Evolutionary conservation across 2,113 vertebrate genomes (phyloP).

Genomic region (Microtus pennsylvanicus): DNA sequence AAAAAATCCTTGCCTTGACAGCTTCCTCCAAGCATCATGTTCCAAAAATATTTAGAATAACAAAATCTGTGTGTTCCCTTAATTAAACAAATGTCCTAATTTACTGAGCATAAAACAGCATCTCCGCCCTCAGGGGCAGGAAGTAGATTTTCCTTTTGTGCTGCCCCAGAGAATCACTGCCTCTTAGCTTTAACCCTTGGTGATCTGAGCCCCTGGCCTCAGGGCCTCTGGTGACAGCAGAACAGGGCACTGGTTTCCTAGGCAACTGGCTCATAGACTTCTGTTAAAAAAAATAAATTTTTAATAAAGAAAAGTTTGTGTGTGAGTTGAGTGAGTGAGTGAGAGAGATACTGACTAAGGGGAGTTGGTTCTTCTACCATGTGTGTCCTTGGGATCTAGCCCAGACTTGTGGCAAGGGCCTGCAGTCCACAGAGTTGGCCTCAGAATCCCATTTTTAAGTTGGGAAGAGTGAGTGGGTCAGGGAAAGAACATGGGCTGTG

Average conservation of each 20-base stretch:
- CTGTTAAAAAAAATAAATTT: background rate
- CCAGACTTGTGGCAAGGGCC: background rate
- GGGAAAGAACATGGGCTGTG: background rate
- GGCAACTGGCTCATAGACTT: background rate
- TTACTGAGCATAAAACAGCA: slow-evolving; percentile 76
- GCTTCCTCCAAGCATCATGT: slow-evolving; percentile 75
- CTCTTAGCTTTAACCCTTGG: slow-evolving; percentile 74
- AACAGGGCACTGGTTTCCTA: background rate
- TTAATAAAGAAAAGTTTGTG: background rate
- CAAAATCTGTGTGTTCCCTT: slow-evolving; percentile 71
- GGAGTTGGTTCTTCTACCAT: background rate
- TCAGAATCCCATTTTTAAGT: background rate
- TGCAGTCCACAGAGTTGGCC: background rate
- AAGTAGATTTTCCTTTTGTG: slow-evolving; percentile 70
- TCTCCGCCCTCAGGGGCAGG: slow-evolving; percentile 53
- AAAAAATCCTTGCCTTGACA: slow-evolving; percentile 35
- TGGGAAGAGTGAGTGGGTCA: background rate
- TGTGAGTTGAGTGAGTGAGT: background rate
- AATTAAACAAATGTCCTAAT: slow-evolving; percentile 75
- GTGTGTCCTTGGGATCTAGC: background rate
- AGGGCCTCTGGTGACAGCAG: background rate
- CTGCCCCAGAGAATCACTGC: slow-evolving; percentile 52
- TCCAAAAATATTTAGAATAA: slow-evolving; percentile 81
- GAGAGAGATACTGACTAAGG: background rate
- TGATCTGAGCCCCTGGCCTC: slow-evolving; percentile 28